Percentiles rank a stretch among this genome's conserved stretches.
Conservation (phyloP, 92 coral and sea anemone species). For the Epizoanthus fatuus region DNA sequence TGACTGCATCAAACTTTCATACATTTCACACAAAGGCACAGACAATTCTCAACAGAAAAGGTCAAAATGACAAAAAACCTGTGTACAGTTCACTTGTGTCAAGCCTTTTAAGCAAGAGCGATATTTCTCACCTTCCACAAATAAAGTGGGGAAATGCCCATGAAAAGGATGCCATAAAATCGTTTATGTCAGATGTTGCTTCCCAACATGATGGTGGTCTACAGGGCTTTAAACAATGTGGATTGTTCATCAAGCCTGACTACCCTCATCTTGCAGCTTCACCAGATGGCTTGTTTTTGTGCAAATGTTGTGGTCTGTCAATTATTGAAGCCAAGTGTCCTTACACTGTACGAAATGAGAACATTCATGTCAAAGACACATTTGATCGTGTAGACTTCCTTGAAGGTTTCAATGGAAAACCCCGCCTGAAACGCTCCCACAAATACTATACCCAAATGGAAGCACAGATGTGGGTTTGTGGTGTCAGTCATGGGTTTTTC, state of each 20-base stretch:
- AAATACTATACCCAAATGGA: slow-evolving; percentile 75
- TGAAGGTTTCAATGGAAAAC: slow-evolving; percentile 69
- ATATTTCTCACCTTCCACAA: slow-evolving; percentile 60
- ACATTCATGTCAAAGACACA: slow-evolving; percentile 51
- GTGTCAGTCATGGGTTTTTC: slow-evolving; percentile 59
- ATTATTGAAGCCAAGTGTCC: slow-evolving; percentile 66
- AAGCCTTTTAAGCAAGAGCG: slow-evolving; percentile 56
- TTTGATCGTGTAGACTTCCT: slow-evolving; percentile 53
- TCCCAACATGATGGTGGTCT: slow-evolving; percentile 71
- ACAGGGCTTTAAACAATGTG: slow-evolving; percentile 59
- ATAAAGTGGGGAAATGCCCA: slow-evolving; percentile 58
- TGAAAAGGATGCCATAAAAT: slow-evolving; percentile 71
- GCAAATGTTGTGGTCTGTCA: slow-evolving; percentile 52
- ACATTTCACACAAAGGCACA: slow-evolving; percentile 65
- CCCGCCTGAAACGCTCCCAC: slow-evolving; percentile 70
- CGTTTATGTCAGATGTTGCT: slow-evolving; percentile 73
- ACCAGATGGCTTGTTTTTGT: slow-evolving; percentile 64
- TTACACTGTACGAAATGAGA: slow-evolving; percentile 40
- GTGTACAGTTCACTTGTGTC: slow-evolving; percentile 47
- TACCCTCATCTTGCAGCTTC: slow-evolving; percentile 73
- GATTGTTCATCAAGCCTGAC: slow-evolving; percentile 56
- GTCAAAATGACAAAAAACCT: slow-evolving; percentile 43
- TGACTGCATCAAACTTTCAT: slow-evolving; percentile 69
- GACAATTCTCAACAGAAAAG: slow-evolving; percentile 44
- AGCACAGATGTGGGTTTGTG: slow-evolving; percentile 74